These are phyloP conservation scores for Basileuterus tristriatus DNA, from an alignment of 2,797 vertebrate species.

Conservation along the genomic window DNA sequence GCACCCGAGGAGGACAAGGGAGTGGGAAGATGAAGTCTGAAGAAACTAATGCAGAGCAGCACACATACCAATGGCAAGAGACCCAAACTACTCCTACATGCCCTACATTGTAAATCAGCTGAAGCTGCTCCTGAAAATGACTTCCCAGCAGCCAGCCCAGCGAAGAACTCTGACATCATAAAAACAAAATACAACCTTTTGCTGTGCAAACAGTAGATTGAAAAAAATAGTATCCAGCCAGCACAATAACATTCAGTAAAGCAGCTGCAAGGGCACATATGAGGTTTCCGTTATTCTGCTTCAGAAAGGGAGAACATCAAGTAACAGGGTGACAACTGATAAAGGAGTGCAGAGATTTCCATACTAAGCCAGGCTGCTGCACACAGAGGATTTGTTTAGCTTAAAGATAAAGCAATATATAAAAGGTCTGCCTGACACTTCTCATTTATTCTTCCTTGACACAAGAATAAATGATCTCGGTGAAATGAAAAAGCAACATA, in stretches of 20 bases:
- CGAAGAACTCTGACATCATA: background rate
- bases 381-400: background rate
- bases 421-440: conserved; percentile 2
- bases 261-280: background rate
- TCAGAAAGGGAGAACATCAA: conserved; percentile 4
- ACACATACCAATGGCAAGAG: background rate
- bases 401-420: conserved; percentile 9
- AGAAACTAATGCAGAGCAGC: conserved; percentile 6
- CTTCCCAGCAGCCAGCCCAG: background rate
- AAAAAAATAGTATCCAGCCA: background rate
- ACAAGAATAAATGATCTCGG: background rate
- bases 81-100: background rate
- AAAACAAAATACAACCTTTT: background rate
- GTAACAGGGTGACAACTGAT: background rate
- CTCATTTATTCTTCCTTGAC: conserved; percentile 16
- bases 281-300: background rate
- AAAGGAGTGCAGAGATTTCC: conserved; percentile 3
- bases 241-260: background rate
- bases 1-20: background rate
- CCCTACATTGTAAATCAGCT: background rate
- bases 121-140: background rate
- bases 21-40: background rate
- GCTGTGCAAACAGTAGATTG: background rate
- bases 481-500: background rate
- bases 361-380: background rate